Conservation (phyloP, 2,888 invertebrate species). For the Heliconius cydno region DNA sequence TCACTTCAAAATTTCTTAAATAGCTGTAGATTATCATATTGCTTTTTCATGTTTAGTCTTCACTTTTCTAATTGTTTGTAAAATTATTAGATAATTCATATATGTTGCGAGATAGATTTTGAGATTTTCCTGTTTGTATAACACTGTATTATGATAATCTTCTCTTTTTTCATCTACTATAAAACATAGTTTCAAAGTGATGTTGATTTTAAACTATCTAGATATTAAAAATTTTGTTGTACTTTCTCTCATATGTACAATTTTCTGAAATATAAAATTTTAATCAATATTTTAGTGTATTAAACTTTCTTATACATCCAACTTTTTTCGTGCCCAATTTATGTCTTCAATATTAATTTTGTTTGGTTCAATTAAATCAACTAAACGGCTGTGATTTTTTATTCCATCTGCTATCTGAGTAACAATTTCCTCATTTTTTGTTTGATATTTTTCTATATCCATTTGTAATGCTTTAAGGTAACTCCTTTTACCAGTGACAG, state of each 20-base stretch:
- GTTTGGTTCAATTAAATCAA: slow-evolving; percentile 53
- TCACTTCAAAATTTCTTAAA: slow-evolving; percentile 32
- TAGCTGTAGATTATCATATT: slow-evolving; percentile 38
- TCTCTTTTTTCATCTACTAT: slow-evolving; percentile 75
- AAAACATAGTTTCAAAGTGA: slow-evolving; percentile 65
- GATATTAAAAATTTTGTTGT: slow-evolving; percentile 75
- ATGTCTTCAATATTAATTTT: slow-evolving; percentile 58
- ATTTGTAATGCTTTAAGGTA: slow-evolving; percentile 73
- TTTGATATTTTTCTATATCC: slow-evolving; percentile 75
- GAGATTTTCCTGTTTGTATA: slow-evolving; percentile 59
- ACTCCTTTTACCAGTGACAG: slow-evolving; percentile 69
- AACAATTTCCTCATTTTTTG: slow-evolving; percentile 71
- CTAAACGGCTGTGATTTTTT: slow-evolving; percentile 62
- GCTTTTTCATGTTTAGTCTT: slow-evolving; percentile 44
- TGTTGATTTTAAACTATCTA: slow-evolving; percentile 67
- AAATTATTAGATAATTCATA: slow-evolving; percentile 60
- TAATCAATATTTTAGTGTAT: slow-evolving; percentile 67
- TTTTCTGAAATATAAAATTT: slow-evolving; percentile 83
- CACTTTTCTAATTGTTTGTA: slow-evolving; percentile 51
- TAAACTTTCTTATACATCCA: slow-evolving; percentile 59
- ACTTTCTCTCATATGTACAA: slow-evolving; percentile 79
- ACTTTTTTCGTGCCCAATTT: slow-evolving; percentile 63
- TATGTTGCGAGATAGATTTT: slow-evolving; percentile 61
- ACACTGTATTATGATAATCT: slow-evolving; percentile 64
- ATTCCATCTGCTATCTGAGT: slow-evolving; percentile 65